Base-by-base conservation (phyloP, 2,113 vertebrate species). In the Ophiodon elongatus region DNA sequence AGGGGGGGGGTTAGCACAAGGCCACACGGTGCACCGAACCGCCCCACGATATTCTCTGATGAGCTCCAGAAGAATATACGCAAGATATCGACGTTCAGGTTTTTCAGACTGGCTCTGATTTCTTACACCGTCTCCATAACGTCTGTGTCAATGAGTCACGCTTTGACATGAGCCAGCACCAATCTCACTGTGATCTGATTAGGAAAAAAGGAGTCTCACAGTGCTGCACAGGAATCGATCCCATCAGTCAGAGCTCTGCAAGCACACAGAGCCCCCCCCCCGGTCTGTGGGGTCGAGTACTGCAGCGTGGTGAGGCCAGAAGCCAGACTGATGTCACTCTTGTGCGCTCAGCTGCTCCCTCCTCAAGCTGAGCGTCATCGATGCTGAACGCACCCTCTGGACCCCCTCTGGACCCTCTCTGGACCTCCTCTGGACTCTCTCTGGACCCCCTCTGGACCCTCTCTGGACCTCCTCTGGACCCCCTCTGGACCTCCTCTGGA, bases 311-410 rank as follows among this genome's bases (percentile, higher is more conserved):
- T 2, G 19, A 52, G 29, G 23, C 17, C 11, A 6, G 15, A 33
- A 72, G 76, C 52, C 3, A 19, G 62, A 29, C 83, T 91, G 85
- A 88, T 77, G 89, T 86, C 83, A 91, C 73, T 79, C 71, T 56
- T n/a, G 13, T 81, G 83, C 75, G 89, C 89, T 83, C 63, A 33
- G 45, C 17, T 43, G 64, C 62, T 80, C 6, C 47, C 56, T 23
- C 82, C 68, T 84, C 65, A 86, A 85, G 64, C 77, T 0, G 11
- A 31, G 73, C 0, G 2, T 13, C 56, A 43, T 56, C 85, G 65
- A 72, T 57, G 45, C 80, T 45, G 65, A 33, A 80, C 82, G 25
- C 60, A 73, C 80, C n/a, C n/a, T n/a, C n/a, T 15, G 19, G 65
- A 39, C 73, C 17, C 8, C 25, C 23, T 27, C 71, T 25, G 65